Percentiles rank a stretch among this genome's conserved stretches.
Conservation (phyloP, 2,797 vertebrate species). For the Eospalax fontanierii region DNA sequence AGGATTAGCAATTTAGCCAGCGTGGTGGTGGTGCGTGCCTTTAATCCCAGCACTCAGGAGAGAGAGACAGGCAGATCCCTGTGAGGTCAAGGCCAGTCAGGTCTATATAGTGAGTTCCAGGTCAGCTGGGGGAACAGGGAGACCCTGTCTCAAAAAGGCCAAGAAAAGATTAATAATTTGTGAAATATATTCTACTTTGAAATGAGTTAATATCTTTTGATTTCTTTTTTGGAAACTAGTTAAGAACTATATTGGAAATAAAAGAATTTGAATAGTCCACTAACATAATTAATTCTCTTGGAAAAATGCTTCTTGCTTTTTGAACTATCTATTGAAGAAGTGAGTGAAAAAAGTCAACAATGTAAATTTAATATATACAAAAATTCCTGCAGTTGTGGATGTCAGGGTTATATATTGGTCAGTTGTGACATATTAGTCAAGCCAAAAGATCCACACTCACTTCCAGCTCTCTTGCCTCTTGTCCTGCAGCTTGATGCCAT, state of each 20-base stretch:
- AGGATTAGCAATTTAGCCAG: too few relatives aligned
- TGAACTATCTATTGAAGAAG: conserved; percentile 32
- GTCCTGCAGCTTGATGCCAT: background rate
- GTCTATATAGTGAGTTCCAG: too few relatives aligned
- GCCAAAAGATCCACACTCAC: background rate
- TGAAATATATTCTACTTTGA: background rate
- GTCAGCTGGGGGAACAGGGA: too few relatives aligned
- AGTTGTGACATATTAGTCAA: background rate
- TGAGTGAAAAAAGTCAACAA: background rate
- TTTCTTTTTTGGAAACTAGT: background rate
- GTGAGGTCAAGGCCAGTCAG: too few relatives aligned
- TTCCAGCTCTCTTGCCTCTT: background rate
- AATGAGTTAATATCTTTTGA: background rate
- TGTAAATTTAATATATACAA: conserved; percentile 3
- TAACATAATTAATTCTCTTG: background rate
- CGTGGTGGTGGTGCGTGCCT: too few relatives aligned
- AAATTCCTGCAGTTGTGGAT: background rate
- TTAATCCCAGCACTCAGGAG: too few relatives aligned
- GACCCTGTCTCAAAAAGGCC: too few relatives aligned
- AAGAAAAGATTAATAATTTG: conserved; percentile 27
- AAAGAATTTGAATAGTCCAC: background rate
- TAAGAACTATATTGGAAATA: background rate
- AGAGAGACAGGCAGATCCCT: too few relatives aligned
- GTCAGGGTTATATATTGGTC: background rate
- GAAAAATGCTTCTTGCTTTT: background rate